A percentile compares a stretch with the other conserved stretches of the same genome.
phyloP scores from a whole-genome alignment of 2,888 invertebrate species.

The Cosmorhoe ocellata region DNA sequence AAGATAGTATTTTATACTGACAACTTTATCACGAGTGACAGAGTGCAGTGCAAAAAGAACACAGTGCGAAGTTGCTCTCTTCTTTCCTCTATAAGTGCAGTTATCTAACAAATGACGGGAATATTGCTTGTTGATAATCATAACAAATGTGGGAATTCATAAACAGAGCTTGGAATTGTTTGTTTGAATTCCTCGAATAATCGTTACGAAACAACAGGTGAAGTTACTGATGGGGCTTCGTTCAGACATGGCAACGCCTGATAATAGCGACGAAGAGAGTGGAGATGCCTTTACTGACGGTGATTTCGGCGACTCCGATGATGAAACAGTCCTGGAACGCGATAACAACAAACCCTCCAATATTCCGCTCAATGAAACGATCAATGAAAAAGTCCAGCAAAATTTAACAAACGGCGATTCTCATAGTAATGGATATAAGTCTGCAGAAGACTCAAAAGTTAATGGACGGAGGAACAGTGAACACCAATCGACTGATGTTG shows the following conservation, averaged over 20 bases:
- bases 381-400: constrained; percentile 55
- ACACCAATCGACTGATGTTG: constrained; percentile 44
- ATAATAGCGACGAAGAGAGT: constrained; percentile 70
- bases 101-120: constrained; percentile 39
- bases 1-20: constrained; percentile 59
- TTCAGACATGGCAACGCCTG: constrained; percentile 62
- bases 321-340: constrained; percentile 56
- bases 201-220: constrained; percentile 43
- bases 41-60: constrained; percentile 52
- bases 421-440: constrained; percentile 32
- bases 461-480: constrained; percentile 52
- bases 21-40: constrained; percentile 55
- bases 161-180: constrained; percentile 48
- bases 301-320: constrained; percentile 72
- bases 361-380: constrained; percentile 63
- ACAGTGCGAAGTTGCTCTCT: constrained; percentile 58
- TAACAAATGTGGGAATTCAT: constrained; percentile 54
- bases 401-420: constrained; percentile 41
- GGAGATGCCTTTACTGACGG: constrained; percentile 75
- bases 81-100: constrained; percentile 54
- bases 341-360: constrained; percentile 38
- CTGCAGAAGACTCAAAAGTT: constrained; percentile 38
- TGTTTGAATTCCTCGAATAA: constrained; percentile 54
- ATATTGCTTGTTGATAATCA: constrained; percentile 46
- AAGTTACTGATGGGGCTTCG: constrained; percentile 60